These are phyloP conservation scores for Orthosia incerta DNA, from an alignment of 2,888 invertebrate genomes.

Conservation along the genomic window DNA sequence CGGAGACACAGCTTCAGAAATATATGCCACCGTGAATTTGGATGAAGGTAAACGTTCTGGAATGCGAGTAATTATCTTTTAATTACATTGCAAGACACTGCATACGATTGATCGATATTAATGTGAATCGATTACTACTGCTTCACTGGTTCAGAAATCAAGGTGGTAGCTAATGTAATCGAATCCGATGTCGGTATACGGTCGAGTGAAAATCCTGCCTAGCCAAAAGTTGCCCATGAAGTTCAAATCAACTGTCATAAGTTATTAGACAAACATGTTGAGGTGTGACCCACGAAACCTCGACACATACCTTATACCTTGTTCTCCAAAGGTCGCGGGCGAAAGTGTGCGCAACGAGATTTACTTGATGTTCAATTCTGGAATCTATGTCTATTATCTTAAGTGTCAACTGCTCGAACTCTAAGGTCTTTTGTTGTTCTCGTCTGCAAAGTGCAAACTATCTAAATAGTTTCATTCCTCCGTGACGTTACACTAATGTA, in stretches of 20 bases:
- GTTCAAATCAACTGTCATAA: slow-evolving; percentile 53
- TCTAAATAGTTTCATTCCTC: slow-evolving; percentile 68
- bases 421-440: slow-evolving; percentile 47
- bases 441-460: slow-evolving; percentile 62
- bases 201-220: slow-evolving; percentile 30
- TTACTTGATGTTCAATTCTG: slow-evolving; percentile 39
- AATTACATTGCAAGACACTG: slow-evolving; percentile 31
- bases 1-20: slow-evolving; percentile 95
- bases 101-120: slow-evolving; percentile 50
- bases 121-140: slow-evolving; percentile 53
- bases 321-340: slow-evolving; percentile 66
- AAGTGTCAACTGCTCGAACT: slow-evolving; percentile 35
- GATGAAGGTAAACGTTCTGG: slow-evolving; percentile 81
- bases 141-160: slow-evolving; percentile 38
- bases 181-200: slow-evolving; percentile 23
- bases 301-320: slow-evolving; percentile 61
- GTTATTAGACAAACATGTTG: slow-evolving; percentile 62
- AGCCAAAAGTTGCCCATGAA: slow-evolving; percentile 35
- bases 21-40: slow-evolving; percentile 95
- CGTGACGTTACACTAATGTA: slow-evolving; percentile 55
- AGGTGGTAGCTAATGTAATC: slow-evolving; percentile 13
- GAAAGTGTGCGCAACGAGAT: slow-evolving; percentile 58
- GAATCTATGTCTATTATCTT: slow-evolving; percentile 37
- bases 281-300: slow-evolving; percentile 65
- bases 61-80: slow-evolving; percentile 22